phyloP scores from a whole-genome alignment of 2,113 vertebrate genomes.

The Piprites chloris region DNA sequence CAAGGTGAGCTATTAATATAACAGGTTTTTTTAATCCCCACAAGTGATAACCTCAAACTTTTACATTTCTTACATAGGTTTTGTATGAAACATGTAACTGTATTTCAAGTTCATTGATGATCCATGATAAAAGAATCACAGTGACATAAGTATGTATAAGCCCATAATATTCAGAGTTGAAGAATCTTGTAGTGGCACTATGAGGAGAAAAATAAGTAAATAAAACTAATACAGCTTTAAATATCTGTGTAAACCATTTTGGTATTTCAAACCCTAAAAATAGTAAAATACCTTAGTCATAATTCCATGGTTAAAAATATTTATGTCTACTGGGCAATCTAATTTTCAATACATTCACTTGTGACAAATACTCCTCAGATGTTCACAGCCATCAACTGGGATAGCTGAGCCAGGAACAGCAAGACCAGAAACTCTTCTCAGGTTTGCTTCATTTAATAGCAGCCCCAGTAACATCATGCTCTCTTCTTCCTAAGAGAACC shows the following conservation, averaged over 20 bases:
- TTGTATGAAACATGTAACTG: not conserved
- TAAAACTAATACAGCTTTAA: not conserved
- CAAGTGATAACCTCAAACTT: not conserved
- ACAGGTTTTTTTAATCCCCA: not conserved
- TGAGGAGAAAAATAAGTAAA: not conserved
- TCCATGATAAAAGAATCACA: not conserved
- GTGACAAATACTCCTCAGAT: not conserved
- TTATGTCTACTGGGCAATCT: not conserved
- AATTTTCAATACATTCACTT: not conserved
- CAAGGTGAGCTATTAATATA: not conserved
- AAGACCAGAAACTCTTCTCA: not conserved
- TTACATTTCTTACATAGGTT: not conserved
- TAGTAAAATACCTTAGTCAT: not conserved
- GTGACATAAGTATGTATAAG: not conserved
- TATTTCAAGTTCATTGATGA: not conserved
- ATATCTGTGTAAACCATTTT: not conserved
- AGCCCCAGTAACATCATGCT: accelerated
- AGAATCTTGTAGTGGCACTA: not conserved
- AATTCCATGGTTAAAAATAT: not conserved
- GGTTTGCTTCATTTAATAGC: not conserved
- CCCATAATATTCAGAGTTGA: not conserved
- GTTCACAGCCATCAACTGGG: not conserved
- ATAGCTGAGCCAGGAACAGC: not conserved
- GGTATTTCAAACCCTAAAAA: not conserved
- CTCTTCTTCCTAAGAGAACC: not conserved